These are phyloP conservation scores for Limosa lapponica DNA, from an alignment of 2,797 vertebrate genomes.

Conservation along the genomic window DNA sequence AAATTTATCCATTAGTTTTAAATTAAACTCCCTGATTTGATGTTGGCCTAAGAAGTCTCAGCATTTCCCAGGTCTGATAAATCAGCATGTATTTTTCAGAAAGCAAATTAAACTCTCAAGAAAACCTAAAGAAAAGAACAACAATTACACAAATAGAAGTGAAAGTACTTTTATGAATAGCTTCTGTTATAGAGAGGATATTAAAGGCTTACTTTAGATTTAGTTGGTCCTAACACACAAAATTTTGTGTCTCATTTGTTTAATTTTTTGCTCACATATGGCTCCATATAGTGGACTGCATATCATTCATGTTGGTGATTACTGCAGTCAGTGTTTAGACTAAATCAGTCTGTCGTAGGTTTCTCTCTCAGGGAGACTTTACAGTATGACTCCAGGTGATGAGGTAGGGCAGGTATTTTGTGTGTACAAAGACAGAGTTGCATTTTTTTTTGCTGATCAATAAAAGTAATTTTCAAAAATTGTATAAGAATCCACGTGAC, in stretches of 20 bases:
- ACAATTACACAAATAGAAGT: background rate
- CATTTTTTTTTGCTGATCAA: background rate
- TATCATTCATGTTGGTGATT: background rate
- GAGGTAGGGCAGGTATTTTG: background rate
- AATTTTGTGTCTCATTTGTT: background rate
- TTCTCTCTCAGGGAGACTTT: background rate
- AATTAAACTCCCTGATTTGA: background rate
- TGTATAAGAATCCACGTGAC: background rate
- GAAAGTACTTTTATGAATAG: background rate
- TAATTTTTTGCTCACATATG: background rate
- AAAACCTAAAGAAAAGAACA: background rate
- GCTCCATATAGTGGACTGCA: background rate
- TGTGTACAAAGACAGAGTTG: background rate
- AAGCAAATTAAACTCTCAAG: background rate
- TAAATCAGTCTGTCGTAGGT: background rate
- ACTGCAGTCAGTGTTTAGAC: background rate
- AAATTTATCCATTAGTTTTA: background rate
- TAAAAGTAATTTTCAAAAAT: background rate
- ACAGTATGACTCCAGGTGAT: background rate
- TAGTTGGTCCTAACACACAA: background rate
- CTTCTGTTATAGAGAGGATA: background rate
- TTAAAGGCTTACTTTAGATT: background rate
- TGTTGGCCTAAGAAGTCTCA: background rate
- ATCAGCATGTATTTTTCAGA: background rate
- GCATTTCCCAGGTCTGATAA: background rate